Evolutionary conservation across 2,113 vertebrate genomes (phyloP).

Genomic region (Alethe diademata): DNA sequence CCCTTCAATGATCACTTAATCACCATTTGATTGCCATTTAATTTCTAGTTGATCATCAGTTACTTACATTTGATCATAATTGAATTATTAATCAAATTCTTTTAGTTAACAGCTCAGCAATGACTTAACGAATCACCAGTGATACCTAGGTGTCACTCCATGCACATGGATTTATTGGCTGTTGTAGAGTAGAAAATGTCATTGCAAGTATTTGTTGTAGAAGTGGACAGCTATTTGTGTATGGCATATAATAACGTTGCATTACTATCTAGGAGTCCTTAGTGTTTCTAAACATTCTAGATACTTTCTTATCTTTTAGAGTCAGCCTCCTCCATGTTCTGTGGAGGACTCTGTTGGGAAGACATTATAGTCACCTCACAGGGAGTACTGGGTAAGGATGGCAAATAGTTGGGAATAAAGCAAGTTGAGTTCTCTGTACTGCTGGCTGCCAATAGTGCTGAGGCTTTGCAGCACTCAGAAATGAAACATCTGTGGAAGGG

Average conservation of each 20-base stretch:
- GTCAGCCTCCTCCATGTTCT: background rate
- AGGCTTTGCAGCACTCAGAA: background rate
- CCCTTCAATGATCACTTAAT: rapidly evolving
- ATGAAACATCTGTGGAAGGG: background rate
- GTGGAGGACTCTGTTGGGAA: background rate
- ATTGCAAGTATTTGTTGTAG: background rate
- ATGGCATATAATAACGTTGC: background rate
- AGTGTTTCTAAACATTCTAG: background rate
- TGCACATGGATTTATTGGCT: background rate
- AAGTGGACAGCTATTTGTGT: background rate
- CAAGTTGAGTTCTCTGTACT: background rate
- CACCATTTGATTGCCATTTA: background rate
- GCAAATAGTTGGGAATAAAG: background rate
- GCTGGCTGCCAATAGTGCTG: background rate
- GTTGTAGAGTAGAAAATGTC: background rate
- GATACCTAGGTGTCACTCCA: background rate
- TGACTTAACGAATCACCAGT: background rate
- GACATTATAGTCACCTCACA: background rate
- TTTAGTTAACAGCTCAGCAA: background rate
- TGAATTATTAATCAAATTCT: background rate
- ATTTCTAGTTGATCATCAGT: background rate
- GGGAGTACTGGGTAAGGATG: background rate
- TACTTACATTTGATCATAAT: background rate
- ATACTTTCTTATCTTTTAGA: background rate
- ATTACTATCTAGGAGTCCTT: background rate